phyloP scores from a whole-genome alignment of 2,888 invertebrate species.

The Pelosia muscerda region DNA sequence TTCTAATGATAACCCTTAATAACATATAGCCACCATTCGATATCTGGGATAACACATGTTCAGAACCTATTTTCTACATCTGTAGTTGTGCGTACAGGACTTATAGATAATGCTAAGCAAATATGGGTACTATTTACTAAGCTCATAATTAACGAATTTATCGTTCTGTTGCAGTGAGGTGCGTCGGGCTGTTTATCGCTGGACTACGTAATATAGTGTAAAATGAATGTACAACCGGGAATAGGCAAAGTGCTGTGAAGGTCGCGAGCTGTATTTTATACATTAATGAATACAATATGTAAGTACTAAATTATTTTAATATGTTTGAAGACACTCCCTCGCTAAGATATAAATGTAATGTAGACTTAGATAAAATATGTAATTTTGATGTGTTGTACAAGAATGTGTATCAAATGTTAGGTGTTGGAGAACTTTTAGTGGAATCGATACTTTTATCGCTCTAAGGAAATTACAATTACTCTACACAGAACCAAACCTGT shows the following conservation, averaged over 20 bases:
- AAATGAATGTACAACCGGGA: conserved; percentile 65
- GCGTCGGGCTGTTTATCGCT: conserved; percentile 25
- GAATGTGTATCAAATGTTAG: conserved; percentile 69
- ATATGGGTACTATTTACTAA: not conserved
- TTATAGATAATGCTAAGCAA: no score
- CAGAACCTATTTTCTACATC: no score
- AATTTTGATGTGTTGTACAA: conserved; percentile 74
- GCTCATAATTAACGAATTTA: not conserved
- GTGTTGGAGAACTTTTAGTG: conserved; percentile 70
- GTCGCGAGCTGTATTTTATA: conserved; percentile 79
- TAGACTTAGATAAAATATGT: conserved; percentile 67
- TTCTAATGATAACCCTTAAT: no score
- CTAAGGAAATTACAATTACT: conserved; percentile 9
- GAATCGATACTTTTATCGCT: conserved; percentile 31
- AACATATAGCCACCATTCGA: no score
- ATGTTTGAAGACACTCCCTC: conserved; percentile 81
- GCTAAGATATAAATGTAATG: conserved; percentile 74
- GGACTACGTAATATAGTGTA: conserved; percentile 53
- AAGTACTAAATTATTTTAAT: conserved; percentile 86
- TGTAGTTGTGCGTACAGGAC: no score
- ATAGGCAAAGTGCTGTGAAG: conserved; percentile 78
- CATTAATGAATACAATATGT: conserved; percentile 72
- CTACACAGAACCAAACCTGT: conserved; percentile 18
- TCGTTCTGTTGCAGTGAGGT: conserved; percentile 70
- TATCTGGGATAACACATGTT: no score